phyloP scores from a whole-genome alignment of 2,797 vertebrate genomes.

The Halcyon smyrnensis region DNA sequence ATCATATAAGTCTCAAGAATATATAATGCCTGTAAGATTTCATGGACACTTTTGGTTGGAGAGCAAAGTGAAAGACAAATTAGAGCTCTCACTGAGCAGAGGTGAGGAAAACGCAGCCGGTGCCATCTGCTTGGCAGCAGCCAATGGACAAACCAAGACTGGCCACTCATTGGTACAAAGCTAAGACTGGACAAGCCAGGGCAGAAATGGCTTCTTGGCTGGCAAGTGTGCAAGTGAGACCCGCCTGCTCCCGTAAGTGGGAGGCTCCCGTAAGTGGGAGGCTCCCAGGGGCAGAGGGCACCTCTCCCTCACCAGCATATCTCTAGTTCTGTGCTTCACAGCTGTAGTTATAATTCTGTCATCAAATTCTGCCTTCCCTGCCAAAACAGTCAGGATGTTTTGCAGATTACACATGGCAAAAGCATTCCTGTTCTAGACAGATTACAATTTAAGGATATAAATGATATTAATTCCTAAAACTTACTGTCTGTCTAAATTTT shows the following conservation, averaged over 20 bases:
- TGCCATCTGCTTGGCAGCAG: conserved; percentile 6
- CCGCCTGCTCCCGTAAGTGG: background rate
- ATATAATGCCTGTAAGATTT: background rate
- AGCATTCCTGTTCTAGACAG: background rate
- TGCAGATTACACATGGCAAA: background rate
- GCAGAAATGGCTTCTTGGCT: background rate
- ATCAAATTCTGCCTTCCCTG: background rate
- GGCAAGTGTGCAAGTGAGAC: background rate
- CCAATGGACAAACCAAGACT: background rate
- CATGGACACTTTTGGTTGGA: background rate
- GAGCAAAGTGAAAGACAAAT: conserved; percentile 12
- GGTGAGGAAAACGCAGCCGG: background rate
- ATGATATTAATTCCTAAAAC: background rate
- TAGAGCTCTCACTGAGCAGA: background rate
- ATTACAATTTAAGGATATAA: background rate
- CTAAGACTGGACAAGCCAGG: background rate
- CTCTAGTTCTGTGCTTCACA: background rate
- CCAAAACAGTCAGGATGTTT: background rate
- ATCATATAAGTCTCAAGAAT: background rate
- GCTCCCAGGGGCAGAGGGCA: background rate
- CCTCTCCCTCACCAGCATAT: background rate
- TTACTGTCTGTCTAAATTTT: background rate
- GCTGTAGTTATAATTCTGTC: background rate
- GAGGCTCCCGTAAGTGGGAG: background rate
- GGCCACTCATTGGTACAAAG: background rate